phyloP scores from a whole-genome alignment of 1,140 invertebrate genomes.

The Nixonia krombeini region DNA sequence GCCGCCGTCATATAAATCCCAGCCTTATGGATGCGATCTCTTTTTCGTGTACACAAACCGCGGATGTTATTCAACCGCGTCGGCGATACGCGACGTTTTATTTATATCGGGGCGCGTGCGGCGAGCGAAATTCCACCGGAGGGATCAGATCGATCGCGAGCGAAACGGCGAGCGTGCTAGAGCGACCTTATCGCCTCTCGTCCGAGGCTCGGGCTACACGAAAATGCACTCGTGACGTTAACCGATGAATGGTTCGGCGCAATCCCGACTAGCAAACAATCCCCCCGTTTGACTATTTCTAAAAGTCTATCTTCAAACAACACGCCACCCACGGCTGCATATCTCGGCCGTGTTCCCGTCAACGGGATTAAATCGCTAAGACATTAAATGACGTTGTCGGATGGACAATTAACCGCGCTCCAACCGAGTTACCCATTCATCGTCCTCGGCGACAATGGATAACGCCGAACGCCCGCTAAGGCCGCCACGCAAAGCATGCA shows the following conservation, averaged over 20 bases:
- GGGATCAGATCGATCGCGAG: conserved; percentile 6
- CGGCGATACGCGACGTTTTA: neutral
- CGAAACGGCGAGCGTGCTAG: neutral
- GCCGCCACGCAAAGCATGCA: too few relatives aligned
- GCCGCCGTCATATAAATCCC: neutral
- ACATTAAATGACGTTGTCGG: too few relatives aligned
- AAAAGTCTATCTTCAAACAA: too few relatives aligned
- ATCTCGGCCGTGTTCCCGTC: too few relatives aligned
- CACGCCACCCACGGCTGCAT: too few relatives aligned
- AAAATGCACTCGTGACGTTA: conserved; percentile 1
- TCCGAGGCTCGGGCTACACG: neutral
- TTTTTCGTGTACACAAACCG: neutral
- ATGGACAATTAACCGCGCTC: too few relatives aligned
- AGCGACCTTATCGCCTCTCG: conserved; percentile 5
- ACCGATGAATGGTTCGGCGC: neutral
- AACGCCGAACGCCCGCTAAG: too few relatives aligned
- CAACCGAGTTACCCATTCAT: too few relatives aligned
- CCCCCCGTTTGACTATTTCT: too few relatives aligned
- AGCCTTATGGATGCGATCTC: neutral
- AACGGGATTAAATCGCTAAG: too few relatives aligned
- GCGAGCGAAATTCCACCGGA: conserved; percentile 17
- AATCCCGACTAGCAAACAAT: too few relatives aligned
- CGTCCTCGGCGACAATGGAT: too few relatives aligned
- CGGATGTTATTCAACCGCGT: neutral
- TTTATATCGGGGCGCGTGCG: neutral